phyloP scores from a whole-genome alignment of 2,888 invertebrate species.

The Pharmacophagus antenor region DNA sequence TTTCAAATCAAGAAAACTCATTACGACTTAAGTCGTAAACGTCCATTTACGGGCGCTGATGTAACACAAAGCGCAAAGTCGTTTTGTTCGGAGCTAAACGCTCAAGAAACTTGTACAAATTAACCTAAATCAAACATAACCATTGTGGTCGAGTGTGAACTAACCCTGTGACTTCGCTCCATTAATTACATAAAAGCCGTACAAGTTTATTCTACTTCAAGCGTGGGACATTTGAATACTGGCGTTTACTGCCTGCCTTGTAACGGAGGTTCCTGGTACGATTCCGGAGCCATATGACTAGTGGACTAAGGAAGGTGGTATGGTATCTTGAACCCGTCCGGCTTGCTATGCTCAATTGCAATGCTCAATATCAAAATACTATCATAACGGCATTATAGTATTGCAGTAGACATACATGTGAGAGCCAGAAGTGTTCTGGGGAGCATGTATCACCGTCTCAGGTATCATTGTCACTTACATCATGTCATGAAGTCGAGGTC shows the following conservation, averaged over 20 bases:
- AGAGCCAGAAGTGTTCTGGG: too few species aligned
- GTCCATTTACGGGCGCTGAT: not conserved
- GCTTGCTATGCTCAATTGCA: too few species aligned
- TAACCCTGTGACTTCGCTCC: slow-evolving; percentile 4
- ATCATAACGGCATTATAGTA: too few species aligned
- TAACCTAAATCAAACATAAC: slow-evolving; percentile 13
- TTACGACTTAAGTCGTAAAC: slow-evolving; percentile 1
- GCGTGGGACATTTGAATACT: not conserved
- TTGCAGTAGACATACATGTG: too few species aligned
- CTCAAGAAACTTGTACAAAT: slow-evolving; percentile 15
- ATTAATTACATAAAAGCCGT: slow-evolving; percentile 9
- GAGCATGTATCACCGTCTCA: too few species aligned
- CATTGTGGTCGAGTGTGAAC: slow-evolving; percentile 9
- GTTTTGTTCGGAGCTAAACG: slow-evolving; percentile 5
- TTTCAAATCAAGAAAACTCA: not conserved
- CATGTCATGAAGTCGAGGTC: too few species aligned
- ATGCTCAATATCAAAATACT: too few species aligned
- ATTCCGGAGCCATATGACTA: too few species aligned
- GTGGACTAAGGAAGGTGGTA: too few species aligned
- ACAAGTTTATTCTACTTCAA: not conserved
- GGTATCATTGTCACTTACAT: too few species aligned
- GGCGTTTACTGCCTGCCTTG: not conserved
- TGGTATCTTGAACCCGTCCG: too few species aligned
- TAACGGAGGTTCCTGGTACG: too few species aligned
- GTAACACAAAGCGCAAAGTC: not conserved